Conservation (phyloP, 2,113 vertebrate genomes). For the Prunella himalayana region DNA sequence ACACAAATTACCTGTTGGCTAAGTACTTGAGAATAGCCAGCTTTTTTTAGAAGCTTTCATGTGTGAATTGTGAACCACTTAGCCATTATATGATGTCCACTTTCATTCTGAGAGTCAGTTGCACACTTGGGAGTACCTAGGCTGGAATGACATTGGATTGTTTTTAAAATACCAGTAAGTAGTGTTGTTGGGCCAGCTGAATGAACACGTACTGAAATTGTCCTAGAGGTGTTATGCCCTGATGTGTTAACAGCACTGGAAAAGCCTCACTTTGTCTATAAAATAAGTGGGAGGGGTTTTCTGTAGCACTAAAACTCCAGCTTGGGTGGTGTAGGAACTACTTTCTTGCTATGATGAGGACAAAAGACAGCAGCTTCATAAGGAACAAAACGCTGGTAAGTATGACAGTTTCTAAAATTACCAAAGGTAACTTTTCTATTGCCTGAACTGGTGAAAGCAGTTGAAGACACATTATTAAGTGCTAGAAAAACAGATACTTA, state of each 20-base stretch:
- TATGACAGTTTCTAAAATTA: neutral
- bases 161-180: neutral
- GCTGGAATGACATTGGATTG: neutral
- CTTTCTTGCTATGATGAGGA: neutral
- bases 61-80: neutral
- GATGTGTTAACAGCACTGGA: neutral
- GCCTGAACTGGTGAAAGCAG: neutral
- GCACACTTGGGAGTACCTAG: neutral
- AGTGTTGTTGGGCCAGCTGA: neutral
- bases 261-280: neutral
- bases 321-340: neutral
- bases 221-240: neutral
- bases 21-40: neutral
- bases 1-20: neutral
- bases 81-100: neutral
- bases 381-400: neutral
- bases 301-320: neutral
- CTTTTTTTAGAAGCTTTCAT: neutral
- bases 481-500: neutral
- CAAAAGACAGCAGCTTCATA: neutral
- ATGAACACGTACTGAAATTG: neutral
- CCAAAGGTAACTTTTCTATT: neutral
- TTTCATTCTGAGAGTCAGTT: neutral
- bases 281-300: neutral
- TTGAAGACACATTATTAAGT: neutral